A percentile compares a stretch with the other conserved stretches of the same genome.
These are phyloP conservation scores for Sylvicola cinctus DNA, from an alignment of 2,888 invertebrate genomes.

Conservation along the genomic window DNA sequence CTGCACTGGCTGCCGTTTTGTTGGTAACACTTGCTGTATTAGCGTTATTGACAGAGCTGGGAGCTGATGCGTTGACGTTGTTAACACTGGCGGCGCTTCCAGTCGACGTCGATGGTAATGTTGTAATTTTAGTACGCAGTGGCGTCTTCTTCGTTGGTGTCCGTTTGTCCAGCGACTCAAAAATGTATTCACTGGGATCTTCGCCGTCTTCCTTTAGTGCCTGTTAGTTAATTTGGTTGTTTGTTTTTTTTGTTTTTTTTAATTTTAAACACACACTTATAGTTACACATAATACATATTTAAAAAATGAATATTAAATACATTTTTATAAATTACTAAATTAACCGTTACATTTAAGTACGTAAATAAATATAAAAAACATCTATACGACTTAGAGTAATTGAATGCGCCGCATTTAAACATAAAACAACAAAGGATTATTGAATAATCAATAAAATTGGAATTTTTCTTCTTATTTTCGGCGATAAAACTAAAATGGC, in stretches of 20 bases:
- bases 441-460: too few species aligned
- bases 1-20: constrained; percentile 4
- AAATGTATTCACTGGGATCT: constrained; percentile 50
- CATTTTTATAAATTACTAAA: too few species aligned
- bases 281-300: too few species aligned
- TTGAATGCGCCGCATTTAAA: too few species aligned
- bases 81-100: too few species aligned
- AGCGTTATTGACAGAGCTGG: constrained; percentile 18
- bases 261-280: not conserved
- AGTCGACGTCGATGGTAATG: too few species aligned
- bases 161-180: constrained; percentile 31
- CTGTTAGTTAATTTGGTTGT: constrained; percentile 17
- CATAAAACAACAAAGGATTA: too few species aligned
- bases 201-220: constrained; percentile 45
- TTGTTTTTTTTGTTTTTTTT: not conserved
- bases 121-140: constrained; percentile 13
- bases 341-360: too few species aligned
- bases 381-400: too few species aligned
- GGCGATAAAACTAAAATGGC: too few species aligned
- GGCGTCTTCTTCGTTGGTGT: constrained; percentile 17
- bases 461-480: too few species aligned
- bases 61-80: constrained; percentile 14
- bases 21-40: constrained; percentile 11
- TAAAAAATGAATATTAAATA: not conserved
- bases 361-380: too few species aligned